Evolutionary conservation across 2,113 vertebrate species (phyloP).

Genomic region (Siniperca knerii): DNA sequence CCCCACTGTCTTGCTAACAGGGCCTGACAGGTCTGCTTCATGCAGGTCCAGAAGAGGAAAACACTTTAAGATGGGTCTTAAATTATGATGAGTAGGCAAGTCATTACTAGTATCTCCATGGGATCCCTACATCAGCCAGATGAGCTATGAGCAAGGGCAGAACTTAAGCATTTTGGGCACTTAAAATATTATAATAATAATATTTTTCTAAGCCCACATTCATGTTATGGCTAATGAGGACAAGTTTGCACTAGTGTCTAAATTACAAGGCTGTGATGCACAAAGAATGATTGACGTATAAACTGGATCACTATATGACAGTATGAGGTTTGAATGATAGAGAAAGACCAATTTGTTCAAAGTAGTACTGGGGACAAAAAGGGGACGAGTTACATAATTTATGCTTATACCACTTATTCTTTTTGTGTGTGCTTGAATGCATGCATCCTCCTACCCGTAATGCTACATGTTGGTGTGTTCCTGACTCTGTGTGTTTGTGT

Average conservation of each 20-base stretch:
- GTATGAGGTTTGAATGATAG: slow-evolving; percentile 16
- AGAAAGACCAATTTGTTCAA: slow-evolving; percentile 22
- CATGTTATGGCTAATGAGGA: neutral
- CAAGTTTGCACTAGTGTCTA: neutral
- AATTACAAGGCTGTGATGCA: neutral
- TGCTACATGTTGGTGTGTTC: neutral
- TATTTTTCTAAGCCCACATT: neutral
- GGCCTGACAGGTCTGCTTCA: slow-evolving; percentile 71
- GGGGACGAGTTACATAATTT: slow-evolving; percentile 32
- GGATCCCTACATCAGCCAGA: slow-evolving; percentile 30
- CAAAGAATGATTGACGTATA: neutral
- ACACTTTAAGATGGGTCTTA: slow-evolving; percentile 49
- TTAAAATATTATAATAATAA: too few species aligned
- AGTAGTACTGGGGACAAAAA: neutral
- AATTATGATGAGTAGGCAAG: slow-evolving; percentile 64
- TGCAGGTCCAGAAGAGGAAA: slow-evolving; percentile 68
- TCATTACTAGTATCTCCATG: slow-evolving; percentile 52
- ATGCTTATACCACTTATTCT: neutral
- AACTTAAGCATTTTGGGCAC: neutral
- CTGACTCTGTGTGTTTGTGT: slow-evolving; percentile 4
- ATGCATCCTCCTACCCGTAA: neutral
- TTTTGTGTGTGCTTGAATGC: neutral
- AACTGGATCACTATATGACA: slow-evolving; percentile 4
- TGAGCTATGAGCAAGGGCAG: slow-evolving; percentile 14
- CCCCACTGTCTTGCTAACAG: slow-evolving; percentile 59